phyloP scores from a whole-genome alignment of 2,797 vertebrate species.

The Amniataba percoides region DNA sequence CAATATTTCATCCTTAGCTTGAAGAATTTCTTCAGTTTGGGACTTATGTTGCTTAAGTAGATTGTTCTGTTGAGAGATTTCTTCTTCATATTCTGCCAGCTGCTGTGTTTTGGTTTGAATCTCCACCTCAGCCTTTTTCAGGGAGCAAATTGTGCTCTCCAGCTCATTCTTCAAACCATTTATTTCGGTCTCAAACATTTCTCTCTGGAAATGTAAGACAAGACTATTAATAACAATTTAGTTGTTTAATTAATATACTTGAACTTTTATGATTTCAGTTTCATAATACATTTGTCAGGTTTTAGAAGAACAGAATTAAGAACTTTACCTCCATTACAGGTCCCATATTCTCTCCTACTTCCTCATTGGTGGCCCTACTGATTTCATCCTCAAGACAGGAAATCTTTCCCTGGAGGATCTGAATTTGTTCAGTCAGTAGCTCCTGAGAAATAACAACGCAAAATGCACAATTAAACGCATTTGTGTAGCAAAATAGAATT shows the following conservation, averaged over 20 bases:
- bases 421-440: constrained; percentile 88
- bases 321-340: constrained; percentile 90
- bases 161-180: constrained; percentile 72
- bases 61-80: constrained; percentile 72
- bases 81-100: constrained; percentile 70
- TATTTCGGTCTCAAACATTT: constrained; percentile 70
- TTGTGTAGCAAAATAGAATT: neutral
- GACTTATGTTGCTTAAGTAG: constrained; percentile 67
- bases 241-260: too few relatives aligned
- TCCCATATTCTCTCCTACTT: constrained; percentile 93
- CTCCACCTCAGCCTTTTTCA: constrained; percentile 82
- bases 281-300: neutral
- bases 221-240: neutral
- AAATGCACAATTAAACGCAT: neutral
- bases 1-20: constrained; percentile 60
- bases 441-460: constrained; percentile 81
- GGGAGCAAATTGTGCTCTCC: constrained; percentile 72
- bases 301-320: neutral
- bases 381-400: constrained; percentile 92
- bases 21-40: constrained; percentile 43
- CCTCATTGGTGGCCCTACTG: constrained; percentile 77
- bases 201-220: constrained; percentile 58
- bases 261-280: too few relatives aligned
- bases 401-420: constrained; percentile 94
- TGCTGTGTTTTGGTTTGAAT: constrained; percentile 75